A percentile compares a stretch with the other conserved stretches of the same genome.
Evolutionary conservation across 2,888 invertebrate species (phyloP).

Genomic region (Eupeodes luniger): DNA sequence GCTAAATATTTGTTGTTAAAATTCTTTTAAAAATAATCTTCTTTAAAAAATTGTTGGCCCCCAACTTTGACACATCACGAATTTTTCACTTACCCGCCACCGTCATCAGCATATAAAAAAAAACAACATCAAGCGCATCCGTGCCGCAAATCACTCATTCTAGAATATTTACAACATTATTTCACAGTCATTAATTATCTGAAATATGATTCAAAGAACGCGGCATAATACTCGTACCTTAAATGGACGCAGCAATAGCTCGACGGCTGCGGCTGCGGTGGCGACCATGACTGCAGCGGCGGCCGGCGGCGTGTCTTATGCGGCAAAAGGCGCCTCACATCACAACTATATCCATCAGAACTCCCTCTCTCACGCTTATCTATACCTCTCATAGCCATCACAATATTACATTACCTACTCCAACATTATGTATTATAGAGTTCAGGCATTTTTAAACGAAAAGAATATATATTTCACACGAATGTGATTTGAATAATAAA

Average conservation of each 20-base stretch:
- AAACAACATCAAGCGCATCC: slow-evolving; percentile 71
- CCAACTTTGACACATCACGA: slow-evolving; percentile 59
- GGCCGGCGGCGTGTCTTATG: slow-evolving; percentile 18
- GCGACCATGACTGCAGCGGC: background rate
- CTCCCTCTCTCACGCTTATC: slow-evolving; percentile 37
- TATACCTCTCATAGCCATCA: background rate
- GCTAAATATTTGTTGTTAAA: slow-evolving; percentile 7
- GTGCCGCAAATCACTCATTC: slow-evolving; percentile 76
- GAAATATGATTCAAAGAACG: slow-evolving; percentile 69
- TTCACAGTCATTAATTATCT: slow-evolving; percentile 75
- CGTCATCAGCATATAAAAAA: background rate
- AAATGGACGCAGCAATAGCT: background rate
- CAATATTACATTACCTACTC: background rate
- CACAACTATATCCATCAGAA: slow-evolving; percentile 4
- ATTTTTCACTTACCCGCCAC: slow-evolving; percentile 23
- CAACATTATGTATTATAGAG: background rate
- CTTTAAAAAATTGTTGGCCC: slow-evolving; percentile 27
- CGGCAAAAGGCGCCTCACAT: slow-evolving; percentile 63
- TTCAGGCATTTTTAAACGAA: slow-evolving; percentile 32
- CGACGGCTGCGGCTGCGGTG: background rate
- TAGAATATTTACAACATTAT: slow-evolving; percentile 71
- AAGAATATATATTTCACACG: slow-evolving; percentile 69
- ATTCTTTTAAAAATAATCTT: slow-evolving; percentile 26
- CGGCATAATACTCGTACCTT: slow-evolving; percentile 23
- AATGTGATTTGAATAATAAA: slow-evolving; percentile 75